Percentiles rank a stretch among this genome's conserved stretches.
Conservation (phyloP, 2,888 invertebrate species). For the Saturnia pavonia region DNA sequence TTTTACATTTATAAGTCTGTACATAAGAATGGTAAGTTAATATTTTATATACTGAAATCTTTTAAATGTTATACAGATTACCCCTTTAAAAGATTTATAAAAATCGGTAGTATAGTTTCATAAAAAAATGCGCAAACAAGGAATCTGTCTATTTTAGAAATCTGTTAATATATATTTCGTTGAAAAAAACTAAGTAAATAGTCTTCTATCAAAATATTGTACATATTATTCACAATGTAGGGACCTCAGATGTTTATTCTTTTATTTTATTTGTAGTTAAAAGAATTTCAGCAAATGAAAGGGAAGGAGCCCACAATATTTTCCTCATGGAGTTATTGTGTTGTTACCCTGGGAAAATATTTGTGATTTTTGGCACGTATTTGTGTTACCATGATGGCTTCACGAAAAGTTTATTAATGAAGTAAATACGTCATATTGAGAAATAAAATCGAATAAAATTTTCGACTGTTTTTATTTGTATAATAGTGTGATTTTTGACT, state of each 20-base stretch:
- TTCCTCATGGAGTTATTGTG: slow-evolving; percentile 23
- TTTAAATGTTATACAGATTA: too few relatives aligned
- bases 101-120: too few relatives aligned
- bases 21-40: too few relatives aligned
- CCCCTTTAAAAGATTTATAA: too few relatives aligned
- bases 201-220: background rate
- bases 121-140: too few relatives aligned
- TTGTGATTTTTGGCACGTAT: slow-evolving; percentile 42
- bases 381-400: slow-evolving; percentile 34
- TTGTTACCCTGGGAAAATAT: slow-evolving; percentile 31
- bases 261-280: slow-evolving; percentile 21
- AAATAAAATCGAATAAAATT: slow-evolving; percentile 22
- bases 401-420: slow-evolving; percentile 36
- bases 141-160: too few relatives aligned
- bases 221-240: background rate
- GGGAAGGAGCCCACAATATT: slow-evolving; percentile 15
- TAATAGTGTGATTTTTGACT: slow-evolving; percentile 25
- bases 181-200: background rate
- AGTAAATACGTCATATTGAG: slow-evolving; percentile 27
- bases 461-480: slow-evolving; percentile 32
- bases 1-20: too few relatives aligned
- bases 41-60: too few relatives aligned
- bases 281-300: slow-evolving; percentile 19
- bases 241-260: slow-evolving; percentile 6
- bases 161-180: background rate